Base-by-base conservation (phyloP, 64 coral and sea anemone genomes). In the Cladopsammia gracilis region DNA sequence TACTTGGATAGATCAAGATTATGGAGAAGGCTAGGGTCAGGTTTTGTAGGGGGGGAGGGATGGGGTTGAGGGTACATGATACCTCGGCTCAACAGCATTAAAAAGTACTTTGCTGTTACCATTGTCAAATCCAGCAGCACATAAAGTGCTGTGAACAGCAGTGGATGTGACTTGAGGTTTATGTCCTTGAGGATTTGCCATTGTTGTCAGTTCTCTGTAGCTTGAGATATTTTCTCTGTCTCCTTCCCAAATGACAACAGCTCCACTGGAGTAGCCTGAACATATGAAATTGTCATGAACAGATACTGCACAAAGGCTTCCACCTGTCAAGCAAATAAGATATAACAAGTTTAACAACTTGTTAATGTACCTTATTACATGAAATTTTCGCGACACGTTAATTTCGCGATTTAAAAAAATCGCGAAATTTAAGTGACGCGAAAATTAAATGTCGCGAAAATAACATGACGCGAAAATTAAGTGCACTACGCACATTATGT, bases 121-220 rank as follows among this genome's bases (percentile, higher is more conserved):
- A 96, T 93, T 92, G 42, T 66, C 50, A 93, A 96, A 98, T 70
- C 93, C 97, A 80, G 97, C 90, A 47, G 91, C 83, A 91, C 97
- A 98, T 20, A 98, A 43, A 24, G 18, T 74, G 60, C 64, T 56
- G 25, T 79, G 20, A 44, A 90, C 79, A 44, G 90, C 66, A 82
- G 90, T 85, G 48, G 87, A 90, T 60, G 78, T 76, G 4, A 95
- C 76, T 11, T 74, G 70, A 22, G 83, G 66, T 4, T 91, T 93
- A 7, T 90, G 70, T 52, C 46, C 69, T 26, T 87, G 72, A 4
- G 57, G 42, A 82, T 86, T 61, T 61, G 70, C 22, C 48, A 58
- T 74, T 18, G 26, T 65, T 16, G 87, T 73, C 69, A 83, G 82
- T 24, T 73, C 59, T 49, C 62, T 97, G 56, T 90, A 93, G 62